Percentiles rank a stretch among this genome's conserved stretches.
phyloP scores from a whole-genome alignment of 2,113 vertebrate genomes.

The Ceuthmochares aereus region DNA sequence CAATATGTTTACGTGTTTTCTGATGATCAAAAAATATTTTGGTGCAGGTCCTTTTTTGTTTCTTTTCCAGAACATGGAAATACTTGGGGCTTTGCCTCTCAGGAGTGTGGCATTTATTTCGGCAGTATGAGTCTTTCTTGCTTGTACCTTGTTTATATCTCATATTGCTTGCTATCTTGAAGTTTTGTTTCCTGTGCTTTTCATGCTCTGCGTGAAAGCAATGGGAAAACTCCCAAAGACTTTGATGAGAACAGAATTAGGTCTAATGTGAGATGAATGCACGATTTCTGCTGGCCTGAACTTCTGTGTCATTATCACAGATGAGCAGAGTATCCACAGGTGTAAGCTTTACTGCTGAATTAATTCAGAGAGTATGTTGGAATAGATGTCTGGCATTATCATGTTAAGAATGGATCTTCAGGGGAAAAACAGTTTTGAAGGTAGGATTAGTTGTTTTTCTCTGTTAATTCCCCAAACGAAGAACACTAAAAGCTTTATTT shows the following conservation, averaged over 20 bases:
- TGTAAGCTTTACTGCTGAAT: background rate
- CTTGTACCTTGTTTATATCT: background rate
- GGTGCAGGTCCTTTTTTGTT: background rate
- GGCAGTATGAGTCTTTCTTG: background rate
- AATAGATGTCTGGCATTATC: background rate
- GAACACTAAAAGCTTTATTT: background rate
- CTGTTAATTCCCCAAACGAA: background rate
- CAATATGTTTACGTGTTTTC: accelerated
- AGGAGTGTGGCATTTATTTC: background rate
- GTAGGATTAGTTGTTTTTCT: background rate
- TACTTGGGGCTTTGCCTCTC: background rate
- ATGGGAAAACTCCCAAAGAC: background rate
- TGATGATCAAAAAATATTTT: background rate
- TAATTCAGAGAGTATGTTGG: accelerated
- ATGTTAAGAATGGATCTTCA: background rate
- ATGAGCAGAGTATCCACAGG: background rate
- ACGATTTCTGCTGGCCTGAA: background rate
- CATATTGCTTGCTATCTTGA: background rate
- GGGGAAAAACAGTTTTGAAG: background rate
- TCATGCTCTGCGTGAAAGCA: background rate
- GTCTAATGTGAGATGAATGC: background rate
- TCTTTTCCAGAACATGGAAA: background rate
- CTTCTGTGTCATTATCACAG: background rate
- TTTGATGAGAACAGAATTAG: background rate
- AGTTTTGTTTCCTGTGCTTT: background rate